A percentile compares a stretch with the other conserved stretches of the same genome.
phyloP scores from a whole-genome alignment of 2,888 invertebrate genomes.

The Melolontha melolontha region DNA sequence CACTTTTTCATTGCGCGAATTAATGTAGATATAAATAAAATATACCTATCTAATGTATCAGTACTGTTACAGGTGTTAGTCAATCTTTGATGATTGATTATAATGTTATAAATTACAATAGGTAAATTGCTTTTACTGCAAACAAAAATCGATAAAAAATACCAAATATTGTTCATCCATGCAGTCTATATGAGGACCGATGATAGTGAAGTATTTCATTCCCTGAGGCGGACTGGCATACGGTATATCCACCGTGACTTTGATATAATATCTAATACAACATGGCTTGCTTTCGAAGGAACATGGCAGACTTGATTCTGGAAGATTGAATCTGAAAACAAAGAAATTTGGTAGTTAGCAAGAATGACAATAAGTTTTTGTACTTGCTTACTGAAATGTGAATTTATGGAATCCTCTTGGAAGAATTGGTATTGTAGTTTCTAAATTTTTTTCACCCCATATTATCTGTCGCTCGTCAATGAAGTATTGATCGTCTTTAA shows the following conservation, averaged over 20 bases:
- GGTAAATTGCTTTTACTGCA: too few relatives aligned
- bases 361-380: background rate
- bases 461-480: constrained; percentile 78
- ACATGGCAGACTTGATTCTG: constrained; percentile 79
- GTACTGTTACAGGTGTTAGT: too few relatives aligned
- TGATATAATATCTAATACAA: constrained; percentile 79
- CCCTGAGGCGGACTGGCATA: constrained; percentile 84
- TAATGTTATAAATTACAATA: too few relatives aligned
- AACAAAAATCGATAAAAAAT: constrained; percentile 48
- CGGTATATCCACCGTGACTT: constrained; percentile 80
- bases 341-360: too few relatives aligned
- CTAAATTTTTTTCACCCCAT: constrained; percentile 78
- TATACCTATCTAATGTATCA: too few relatives aligned
- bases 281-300: constrained; percentile 82
- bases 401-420: constrained; percentile 79
- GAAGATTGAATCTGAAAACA: constrained; percentile 71
- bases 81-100: too few relatives aligned
- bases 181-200: constrained; percentile 83
- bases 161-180: constrained; percentile 85
- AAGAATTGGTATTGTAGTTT: constrained; percentile 75
- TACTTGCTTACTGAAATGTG: constrained; percentile 66
- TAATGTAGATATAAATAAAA: too few relatives aligned
- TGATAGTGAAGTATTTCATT: constrained; percentile 83
- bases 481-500: constrained; percentile 81
- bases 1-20: too few relatives aligned